Evolutionary conservation across 2,888 invertebrate species (phyloP), one percentile per base, ranked within the genome.

Genomic region (Oegoconia quadripuncta): DNA sequence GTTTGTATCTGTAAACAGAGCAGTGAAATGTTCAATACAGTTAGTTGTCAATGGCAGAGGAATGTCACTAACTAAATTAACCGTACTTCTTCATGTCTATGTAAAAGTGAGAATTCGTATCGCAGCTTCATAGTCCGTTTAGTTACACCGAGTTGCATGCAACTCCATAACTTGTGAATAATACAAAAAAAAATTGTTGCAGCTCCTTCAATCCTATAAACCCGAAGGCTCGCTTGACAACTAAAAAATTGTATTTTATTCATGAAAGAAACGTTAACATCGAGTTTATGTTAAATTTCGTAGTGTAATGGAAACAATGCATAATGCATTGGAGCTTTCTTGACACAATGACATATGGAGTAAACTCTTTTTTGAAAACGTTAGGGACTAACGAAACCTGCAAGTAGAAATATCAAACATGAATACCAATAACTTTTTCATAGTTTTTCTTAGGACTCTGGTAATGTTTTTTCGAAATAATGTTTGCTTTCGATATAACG

Each of bases 301-400:
- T 82, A 81, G 83, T 83, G 80, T 83, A 87, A 86, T 87, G 84
- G 79, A 86, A 84, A 81, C 84, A 74, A 83, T 87, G 76, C 76
- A 83, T 87, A 64, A 87, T 87, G 76, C 79, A 87, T 79, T 50
- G 64, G n/a, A 48, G 60, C 59, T 54, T 57, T 56, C 59, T 68
- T 75, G 82, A 80, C 81, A 83, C 79, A 76, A 82, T 87, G 84
- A 84, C 83, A 74, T 76, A 82, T 79, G 79, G 77, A 73, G 71
- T 71, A 70, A 74, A 64, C 74, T 74, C 67, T 59, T 66, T 75
- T 74, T 75, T n/a, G n/a, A n/a, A n/a, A 75, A 80, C 70, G 74
- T 82, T 81, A 82, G 79, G 73, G 59, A 64, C 65, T 57, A 8
- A n/a, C n/a, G n/a, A n/a, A 48, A 49, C 52, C 39, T 55, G 68